These are phyloP conservation scores for Fulica atra DNA, from an alignment of 2,113 vertebrate genomes.

Conservation along the genomic window DNA sequence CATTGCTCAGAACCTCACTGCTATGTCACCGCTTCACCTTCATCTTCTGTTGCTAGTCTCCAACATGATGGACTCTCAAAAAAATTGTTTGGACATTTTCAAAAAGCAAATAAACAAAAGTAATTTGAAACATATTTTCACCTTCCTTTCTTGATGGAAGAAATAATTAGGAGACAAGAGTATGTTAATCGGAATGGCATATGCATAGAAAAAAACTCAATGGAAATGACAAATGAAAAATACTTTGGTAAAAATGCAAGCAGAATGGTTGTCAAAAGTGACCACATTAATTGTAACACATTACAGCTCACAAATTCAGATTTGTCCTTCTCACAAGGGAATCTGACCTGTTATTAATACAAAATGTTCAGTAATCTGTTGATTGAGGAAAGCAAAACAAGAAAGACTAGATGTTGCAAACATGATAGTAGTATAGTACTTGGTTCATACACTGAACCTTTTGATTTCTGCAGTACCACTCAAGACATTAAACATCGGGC, in stretches of 20 bases:
- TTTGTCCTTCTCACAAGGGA: not conserved
- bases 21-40: not conserved
- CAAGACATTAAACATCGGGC: not conserved
- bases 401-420: not conserved
- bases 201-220: not conserved
- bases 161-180: not conserved
- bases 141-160: not conserved
- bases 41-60: not conserved
- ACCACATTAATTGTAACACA: not conserved
- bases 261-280: constrained; percentile 20
- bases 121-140: not conserved
- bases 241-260: not conserved
- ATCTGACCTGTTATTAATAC: not conserved
- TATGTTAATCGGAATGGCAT: not conserved
- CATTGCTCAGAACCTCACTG: not conserved
- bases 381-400: constrained; percentile 5
- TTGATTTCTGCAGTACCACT: not conserved
- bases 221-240: constrained; percentile 13
- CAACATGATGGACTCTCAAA: not conserved
- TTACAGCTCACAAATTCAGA: not conserved
- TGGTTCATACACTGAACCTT: not conserved
- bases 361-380: not conserved
- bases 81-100: not conserved
- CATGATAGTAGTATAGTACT: not conserved
- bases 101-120: not conserved